Base-by-base conservation (phyloP, 1,140 invertebrate genomes). In the Papilio glaucus region DNA sequence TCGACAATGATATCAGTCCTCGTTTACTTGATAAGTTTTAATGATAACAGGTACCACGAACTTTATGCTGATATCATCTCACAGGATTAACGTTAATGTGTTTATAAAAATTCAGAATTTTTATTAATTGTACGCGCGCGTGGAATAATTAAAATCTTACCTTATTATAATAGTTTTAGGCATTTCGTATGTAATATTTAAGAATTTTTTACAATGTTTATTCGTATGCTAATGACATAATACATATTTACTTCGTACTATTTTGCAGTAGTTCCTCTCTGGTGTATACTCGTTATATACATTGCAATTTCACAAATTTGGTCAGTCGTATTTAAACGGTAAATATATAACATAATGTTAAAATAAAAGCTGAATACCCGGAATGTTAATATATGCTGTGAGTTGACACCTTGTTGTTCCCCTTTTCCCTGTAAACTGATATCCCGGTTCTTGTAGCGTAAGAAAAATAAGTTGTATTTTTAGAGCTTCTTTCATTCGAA, bases 381-480 rank as follows among this genome's bases (percentile, higher is more conserved):
- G 18, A 49, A 9, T n/a, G n/a, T 49, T 49, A 49, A 21, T 21
- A 21, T 21, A 6, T 45, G 15, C 12, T 21, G 18, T 49, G 4
- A 21, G 7, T 12, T 57, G 10, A 24, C 12, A 24, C 49, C 12
- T 57, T 12, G 18, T 26, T 7, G 18, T 24, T 53, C 9, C 49
- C 33, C 18, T 24, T 12, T 53, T n/a, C 4, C 0, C 37, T 65
- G 29, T 39, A 65, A 65, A 37, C 3, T 2, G 21, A 65, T 65
- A 65, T 37, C 33, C 37, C 62, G 13, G 9, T 37, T 24, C 2
- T n/a, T n/a, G n/a, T n/a, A n/a, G 62, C 49, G 49, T 24, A 39
- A 24, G 15, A 21, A 37, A 63, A 63, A 63, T 21, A 65, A 15
- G 37, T 21, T 65, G 62, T 18, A 65, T 65, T 65, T 62, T 65